These are phyloP conservation scores for Kryptopterus vitreolus DNA, from an alignment of 2,797 vertebrate genomes.

Conservation along the genomic window DNA sequence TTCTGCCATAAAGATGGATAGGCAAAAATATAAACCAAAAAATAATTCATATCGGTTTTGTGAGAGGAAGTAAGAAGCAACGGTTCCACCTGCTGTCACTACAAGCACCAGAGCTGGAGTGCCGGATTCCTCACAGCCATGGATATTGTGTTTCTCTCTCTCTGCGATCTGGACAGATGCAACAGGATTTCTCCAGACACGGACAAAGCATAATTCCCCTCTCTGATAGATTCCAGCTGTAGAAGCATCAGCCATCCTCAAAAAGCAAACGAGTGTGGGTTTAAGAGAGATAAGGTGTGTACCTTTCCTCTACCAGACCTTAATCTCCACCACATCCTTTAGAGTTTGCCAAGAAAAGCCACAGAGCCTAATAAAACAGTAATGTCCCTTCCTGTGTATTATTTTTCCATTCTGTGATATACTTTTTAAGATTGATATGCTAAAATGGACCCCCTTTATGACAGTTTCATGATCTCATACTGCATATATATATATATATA, in stretches of 20 bases:
- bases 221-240: slow-evolving; percentile 41
- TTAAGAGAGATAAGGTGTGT: slow-evolving; percentile 33
- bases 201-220: slow-evolving; percentile 21
- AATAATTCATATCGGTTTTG: neutral
- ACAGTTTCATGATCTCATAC: neutral
- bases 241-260: slow-evolving; percentile 20
- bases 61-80: slow-evolving; percentile 19
- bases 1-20: slow-evolving; percentile 15
- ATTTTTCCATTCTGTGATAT: neutral
- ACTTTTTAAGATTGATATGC: neutral
- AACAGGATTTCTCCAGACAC: slow-evolving; percentile 55
- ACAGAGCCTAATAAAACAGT: neutral
- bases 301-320: slow-evolving; percentile 11
- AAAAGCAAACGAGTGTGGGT: slow-evolving; percentile 17
- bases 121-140: slow-evolving; percentile 36
- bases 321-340: slow-evolving; percentile 34
- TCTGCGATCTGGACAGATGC: slow-evolving; percentile 52
- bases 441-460: neutral
- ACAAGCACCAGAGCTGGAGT: neutral
- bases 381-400: neutral
- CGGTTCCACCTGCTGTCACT: slow-evolving; percentile 41
- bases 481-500: too few relatives aligned
- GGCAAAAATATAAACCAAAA: neutral
- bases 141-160: slow-evolving; percentile 58
- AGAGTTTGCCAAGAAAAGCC: slow-evolving; percentile 22